Percentiles rank a stretch among this genome's conserved stretches.
phyloP scores from a whole-genome alignment of 2,113 vertebrate genomes.

The Strix aluco region DNA sequence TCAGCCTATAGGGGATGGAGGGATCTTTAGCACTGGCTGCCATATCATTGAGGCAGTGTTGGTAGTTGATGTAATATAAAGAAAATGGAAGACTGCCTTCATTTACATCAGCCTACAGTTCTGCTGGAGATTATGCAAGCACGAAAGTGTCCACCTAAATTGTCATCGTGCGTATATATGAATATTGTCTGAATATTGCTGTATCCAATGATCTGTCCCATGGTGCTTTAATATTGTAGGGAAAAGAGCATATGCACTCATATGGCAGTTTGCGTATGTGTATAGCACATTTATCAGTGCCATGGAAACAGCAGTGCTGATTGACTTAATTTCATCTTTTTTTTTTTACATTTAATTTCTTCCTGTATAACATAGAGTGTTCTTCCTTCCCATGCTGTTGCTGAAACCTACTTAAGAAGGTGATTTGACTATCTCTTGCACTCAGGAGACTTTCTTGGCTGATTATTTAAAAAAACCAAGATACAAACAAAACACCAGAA shows the following conservation, averaged over 20 bases:
- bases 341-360: not conserved
- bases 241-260: not conserved
- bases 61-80: not conserved
- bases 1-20: not conserved
- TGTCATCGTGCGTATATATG: accelerated
- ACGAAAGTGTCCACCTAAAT: not conserved
- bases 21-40: not conserved
- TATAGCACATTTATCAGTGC: not conserved
- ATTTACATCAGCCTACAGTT: not conserved
- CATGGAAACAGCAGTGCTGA: conserved; percentile 2
- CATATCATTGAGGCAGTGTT: not conserved
- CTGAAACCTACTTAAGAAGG: not conserved
- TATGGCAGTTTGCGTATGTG: not conserved
- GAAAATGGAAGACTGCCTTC: not conserved
- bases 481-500: not conserved
- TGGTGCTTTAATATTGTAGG: not conserved
- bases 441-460: not conserved
- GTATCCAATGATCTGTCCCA: not conserved
- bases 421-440: not conserved
- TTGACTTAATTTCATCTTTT: not conserved
- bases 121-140: not conserved
- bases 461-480: not conserved
- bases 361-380: not conserved
- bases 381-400: not conserved
- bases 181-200: not conserved